phyloP scores from a whole-genome alignment of 2,113 vertebrate species.

The Ageneiosus marmoratus region DNA sequence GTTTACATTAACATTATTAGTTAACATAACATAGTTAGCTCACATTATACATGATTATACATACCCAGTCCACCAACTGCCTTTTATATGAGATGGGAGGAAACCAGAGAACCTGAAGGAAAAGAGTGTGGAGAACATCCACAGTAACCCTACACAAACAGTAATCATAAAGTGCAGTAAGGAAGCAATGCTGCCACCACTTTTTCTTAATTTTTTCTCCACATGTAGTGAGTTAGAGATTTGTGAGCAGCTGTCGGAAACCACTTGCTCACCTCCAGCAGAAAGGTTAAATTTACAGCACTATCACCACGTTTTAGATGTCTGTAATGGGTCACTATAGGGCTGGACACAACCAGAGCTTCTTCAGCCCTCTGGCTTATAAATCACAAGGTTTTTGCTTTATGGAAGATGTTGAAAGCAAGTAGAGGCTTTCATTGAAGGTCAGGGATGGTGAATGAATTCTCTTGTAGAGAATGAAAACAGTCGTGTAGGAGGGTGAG shows the following conservation, averaged over 20 bases:
- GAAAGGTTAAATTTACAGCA: conserved; percentile 41
- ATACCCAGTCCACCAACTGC: background rate
- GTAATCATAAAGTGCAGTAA: background rate
- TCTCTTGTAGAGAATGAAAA: conserved; percentile 17
- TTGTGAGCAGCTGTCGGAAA: conserved; percentile 23
- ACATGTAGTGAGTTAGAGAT: conserved; percentile 37
- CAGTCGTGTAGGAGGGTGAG: background rate
- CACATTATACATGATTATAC: no score
- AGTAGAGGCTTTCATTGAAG: conserved; percentile 54
- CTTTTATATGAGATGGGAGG: background rate
- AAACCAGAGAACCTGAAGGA: background rate
- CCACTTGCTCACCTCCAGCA: conserved; percentile 24
- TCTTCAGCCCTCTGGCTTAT: conserved; percentile 31
- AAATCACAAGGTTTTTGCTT: conserved; percentile 45
- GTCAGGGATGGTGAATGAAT: conserved; percentile 46
- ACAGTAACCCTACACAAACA: background rate
- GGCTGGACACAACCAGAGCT: conserved; percentile 1
- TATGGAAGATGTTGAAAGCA: conserved; percentile 52
- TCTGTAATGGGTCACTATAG: conserved; percentile 49
- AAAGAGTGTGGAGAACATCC: background rate
- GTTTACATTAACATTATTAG: no score
- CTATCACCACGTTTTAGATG: conserved; percentile 37
- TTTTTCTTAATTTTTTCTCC: conserved; percentile 15
- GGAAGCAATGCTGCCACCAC: background rate
- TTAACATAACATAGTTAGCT: no score